These are phyloP conservation scores for Heterotilapia buettikoferi DNA, from an alignment of 2,113 vertebrate genomes.

Conservation along the genomic window DNA sequence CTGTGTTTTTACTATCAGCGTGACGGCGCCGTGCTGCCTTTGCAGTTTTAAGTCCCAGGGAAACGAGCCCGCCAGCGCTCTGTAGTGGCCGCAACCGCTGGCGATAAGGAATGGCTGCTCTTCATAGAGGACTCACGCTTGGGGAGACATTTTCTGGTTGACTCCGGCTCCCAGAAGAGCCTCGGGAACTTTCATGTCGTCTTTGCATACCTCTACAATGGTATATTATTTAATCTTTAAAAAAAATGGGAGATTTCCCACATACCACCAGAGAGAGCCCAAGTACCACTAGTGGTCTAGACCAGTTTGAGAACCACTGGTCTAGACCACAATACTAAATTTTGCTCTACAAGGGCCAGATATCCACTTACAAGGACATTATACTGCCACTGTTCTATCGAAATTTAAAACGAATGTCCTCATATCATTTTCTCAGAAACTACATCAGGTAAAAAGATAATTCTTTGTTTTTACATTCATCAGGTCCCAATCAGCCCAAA, in stretches of 20 bases:
- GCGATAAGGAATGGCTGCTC: neutral
- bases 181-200: neutral
- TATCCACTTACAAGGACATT: neutral
- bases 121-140: neutral
- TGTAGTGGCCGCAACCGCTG: accelerated
- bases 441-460: neutral
- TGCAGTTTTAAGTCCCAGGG: neutral
- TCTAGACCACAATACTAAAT: neutral
- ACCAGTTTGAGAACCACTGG: neutral
- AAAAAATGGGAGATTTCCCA: neutral
- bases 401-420: neutral
- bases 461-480: neutral
- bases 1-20: accelerated
- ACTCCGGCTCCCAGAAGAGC: too few relatives aligned
- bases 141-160: neutral
- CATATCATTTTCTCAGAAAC: neutral
- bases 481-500: neutral
- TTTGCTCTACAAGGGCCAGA: neutral
- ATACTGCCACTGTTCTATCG: neutral
- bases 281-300: too few relatives aligned
- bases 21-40: accelerated
- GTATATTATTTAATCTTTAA: neutral
- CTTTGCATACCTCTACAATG: neutral
- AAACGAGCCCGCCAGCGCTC: accelerated
- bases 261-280: neutral